Evolutionary conservation across 2,888 invertebrate genomes (phyloP), one percentile per base, ranked within the genome.

Genomic region (Galerucella pusilla): DNA sequence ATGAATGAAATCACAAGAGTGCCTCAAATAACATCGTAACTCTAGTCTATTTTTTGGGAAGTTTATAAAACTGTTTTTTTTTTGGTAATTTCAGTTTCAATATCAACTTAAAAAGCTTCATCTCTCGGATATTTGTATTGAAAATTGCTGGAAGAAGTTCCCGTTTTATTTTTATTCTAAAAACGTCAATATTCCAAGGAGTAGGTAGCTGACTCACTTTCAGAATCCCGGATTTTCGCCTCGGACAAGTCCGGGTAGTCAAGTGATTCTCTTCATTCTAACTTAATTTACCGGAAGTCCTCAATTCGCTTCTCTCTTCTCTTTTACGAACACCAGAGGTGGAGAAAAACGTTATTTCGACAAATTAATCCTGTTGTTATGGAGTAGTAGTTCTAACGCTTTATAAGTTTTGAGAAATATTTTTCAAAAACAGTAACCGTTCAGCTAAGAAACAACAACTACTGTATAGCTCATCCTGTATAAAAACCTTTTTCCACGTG

Each of bases 271-370:
- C 77, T 75, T 76, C 78, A 78, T 78, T 77, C 79, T 75, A 79
- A 80, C 78, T 75, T 77, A 80, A 80, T 80, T 79, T 79, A 67
- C 63, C 77, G 80, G 79, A 80, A 80, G 80, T 80, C 78, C 74
- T 77, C 75, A 73, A 79, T 78, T 75, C 78, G 73, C 73, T 77
- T 79, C 75, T 68, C 74, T 75, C 75, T 78, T 78, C 69, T 74
- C 79, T 72, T 70, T 65, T 57, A 63, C 46, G 20, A 66, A 72
- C 42, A 66, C 12, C 71, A 71, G 70, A 71, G 64, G 45, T 71
- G 70, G 69, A 10, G 9, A 9, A 16, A 3, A 20, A 42, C 35
- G 42, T 35, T 45, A 25, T 25, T 25, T 12, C 16, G 16, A n/a
- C n/a, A n/a, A n/a, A n/a, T n/a, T n/a, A n/a, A n/a, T n/a, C n/a